Percentiles rank a stretch among this genome's conserved stretches.
These are phyloP conservation scores for Tachina fera DNA, from an alignment of 2,888 invertebrate species.

Conservation along the genomic window DNA sequence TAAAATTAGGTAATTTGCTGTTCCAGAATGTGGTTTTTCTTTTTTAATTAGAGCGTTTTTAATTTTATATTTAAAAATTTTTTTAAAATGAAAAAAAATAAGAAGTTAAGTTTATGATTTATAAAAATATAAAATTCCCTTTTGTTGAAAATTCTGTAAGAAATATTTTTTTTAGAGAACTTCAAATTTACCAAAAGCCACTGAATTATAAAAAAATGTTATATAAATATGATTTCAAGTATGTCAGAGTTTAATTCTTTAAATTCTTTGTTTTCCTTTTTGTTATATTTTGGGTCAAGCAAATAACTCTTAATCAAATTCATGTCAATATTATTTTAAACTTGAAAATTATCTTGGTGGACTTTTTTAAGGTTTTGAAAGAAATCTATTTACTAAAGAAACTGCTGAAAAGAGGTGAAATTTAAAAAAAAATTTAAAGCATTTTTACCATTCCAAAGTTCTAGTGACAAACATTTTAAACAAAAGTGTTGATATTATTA, in stretches of 20 bases:
- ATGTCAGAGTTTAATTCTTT: conserved; percentile 22
- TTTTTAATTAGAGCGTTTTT: conserved; percentile 21
- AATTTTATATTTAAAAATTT: not conserved
- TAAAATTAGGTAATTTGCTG: conserved; percentile 17
- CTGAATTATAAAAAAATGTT: not conserved
- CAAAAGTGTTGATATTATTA: too few species aligned
- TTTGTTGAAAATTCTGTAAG: not conserved
- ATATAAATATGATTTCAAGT: conserved; percentile 4
- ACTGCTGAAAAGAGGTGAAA: not conserved
- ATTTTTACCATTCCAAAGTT: too few species aligned
- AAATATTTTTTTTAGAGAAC: not conserved
- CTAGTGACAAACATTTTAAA: not conserved
- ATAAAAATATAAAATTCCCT: not conserved
- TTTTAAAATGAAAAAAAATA: not conserved
- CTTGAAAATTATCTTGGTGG: conserved; percentile 47
- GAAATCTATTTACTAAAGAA: conserved; percentile 18
- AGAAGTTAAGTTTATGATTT: not conserved
- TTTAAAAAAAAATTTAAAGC: too few species aligned
- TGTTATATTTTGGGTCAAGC: not conserved
- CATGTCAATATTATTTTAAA: conserved; percentile 69
- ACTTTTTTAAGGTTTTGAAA: conserved; percentile 23
- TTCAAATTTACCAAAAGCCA: not conserved
- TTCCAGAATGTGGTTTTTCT: conserved; percentile 11
- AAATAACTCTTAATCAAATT: conserved; percentile 60
- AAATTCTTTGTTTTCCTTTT: conserved; percentile 17